Evolutionary conservation across 2,113 vertebrate genomes (phyloP).

Genomic region (Camelus dromedarius): DNA sequence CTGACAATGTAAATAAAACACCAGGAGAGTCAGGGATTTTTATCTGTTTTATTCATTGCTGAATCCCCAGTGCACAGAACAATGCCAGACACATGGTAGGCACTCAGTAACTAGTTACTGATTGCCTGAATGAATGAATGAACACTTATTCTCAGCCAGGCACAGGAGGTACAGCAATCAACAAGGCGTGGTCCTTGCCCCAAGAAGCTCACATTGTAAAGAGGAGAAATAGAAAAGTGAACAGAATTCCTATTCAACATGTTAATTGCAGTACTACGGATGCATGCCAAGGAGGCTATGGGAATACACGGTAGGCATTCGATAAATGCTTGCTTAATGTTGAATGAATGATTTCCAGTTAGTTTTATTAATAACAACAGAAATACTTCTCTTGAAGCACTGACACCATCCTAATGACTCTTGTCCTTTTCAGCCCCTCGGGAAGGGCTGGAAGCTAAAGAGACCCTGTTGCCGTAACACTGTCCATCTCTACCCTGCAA

Average conservation of each 20-base stretch:
- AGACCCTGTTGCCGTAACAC: background rate
- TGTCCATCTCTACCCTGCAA: background rate
- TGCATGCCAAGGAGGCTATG: background rate
- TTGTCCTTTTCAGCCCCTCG: background rate
- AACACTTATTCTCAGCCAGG: background rate
- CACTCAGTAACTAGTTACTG: background rate
- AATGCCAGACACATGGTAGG: background rate
- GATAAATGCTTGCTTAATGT: slow-evolving; percentile 30
- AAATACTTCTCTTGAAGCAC: background rate
- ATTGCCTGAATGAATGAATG: slow-evolving; percentile 10
- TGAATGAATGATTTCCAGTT: background rate
- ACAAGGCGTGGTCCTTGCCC: background rate
- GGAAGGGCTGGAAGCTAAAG: background rate
- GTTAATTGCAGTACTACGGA: background rate
- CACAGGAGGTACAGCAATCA: background rate
- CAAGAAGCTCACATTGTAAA: background rate
- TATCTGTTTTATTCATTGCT: slow-evolving; percentile 11
- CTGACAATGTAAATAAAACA: background rate
- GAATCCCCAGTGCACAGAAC: background rate
- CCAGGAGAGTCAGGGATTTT: background rate
- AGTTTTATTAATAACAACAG: slow-evolving; percentile 43
- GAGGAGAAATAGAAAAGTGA: slow-evolving; percentile 46
- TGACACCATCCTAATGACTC: slow-evolving; percentile 18
- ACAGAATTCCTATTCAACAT: slow-evolving; percentile 26
- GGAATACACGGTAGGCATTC: background rate